A percentile compares a stretch with the other conserved stretches of the same genome.
Conservation (phyloP, 2,888 invertebrate genomes). For the Tetanocera ferruginea region DNA sequence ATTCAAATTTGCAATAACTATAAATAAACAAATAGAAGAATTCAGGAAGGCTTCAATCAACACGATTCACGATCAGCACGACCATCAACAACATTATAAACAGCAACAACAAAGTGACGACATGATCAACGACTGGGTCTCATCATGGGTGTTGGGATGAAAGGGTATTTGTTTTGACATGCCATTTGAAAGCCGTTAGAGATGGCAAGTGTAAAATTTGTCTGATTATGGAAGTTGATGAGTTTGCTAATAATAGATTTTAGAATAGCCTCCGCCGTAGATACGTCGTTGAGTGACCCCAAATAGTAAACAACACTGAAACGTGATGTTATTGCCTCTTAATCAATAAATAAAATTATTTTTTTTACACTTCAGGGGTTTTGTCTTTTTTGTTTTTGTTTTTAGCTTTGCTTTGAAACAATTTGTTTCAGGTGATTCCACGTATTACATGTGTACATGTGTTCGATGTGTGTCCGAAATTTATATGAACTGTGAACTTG, state of each 20-base stretch:
- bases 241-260: background rate
- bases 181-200: background rate
- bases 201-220: conserved; percentile 22
- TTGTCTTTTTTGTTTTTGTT: no score
- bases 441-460: no score
- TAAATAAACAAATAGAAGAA: conserved; percentile 32
- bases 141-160: no score
- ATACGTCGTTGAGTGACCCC: conserved; percentile 13
- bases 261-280: background rate
- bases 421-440: no score
- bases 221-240: conserved; percentile 21
- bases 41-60: conserved; percentile 24
- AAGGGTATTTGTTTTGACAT: no score
- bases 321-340: conserved; percentile 26
- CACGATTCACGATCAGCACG: conserved; percentile 23
- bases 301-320: conserved; percentile 15
- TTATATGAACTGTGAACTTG: no score
- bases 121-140: no score
- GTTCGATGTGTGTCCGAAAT: no score
- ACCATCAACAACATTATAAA: background rate
- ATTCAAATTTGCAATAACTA: conserved; percentile 30
- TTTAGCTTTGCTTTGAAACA: no score
- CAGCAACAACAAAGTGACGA: background rate
- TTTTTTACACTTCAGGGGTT: background rate
- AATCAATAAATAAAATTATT: background rate